These are phyloP conservation scores for Trichonephila clavata DNA, from an alignment of 1,140 invertebrate species.

Conservation along the genomic window DNA sequence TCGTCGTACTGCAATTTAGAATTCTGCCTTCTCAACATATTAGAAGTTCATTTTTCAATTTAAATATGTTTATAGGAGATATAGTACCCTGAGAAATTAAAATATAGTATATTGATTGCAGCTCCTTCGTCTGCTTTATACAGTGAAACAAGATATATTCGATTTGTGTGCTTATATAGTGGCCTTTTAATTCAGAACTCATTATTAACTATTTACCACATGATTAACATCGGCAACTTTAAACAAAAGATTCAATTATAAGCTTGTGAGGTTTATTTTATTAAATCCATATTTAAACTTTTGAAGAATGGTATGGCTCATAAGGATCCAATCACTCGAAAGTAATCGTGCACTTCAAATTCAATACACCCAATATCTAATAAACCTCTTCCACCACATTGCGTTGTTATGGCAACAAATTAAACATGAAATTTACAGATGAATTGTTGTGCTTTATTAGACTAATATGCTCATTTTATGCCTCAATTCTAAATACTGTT, in stretches of 20 bases:
- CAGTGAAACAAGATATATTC: too few relatives aligned
- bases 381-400: slow-evolving; percentile 11
- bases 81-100: too few relatives aligned
- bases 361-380: slow-evolving; percentile 24
- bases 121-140: too few relatives aligned
- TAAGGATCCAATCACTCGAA: not conserved
- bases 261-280: not conserved
- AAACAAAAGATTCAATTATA: not conserved
- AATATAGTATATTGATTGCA: too few relatives aligned
- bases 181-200: too few relatives aligned
- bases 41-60: too few relatives aligned
- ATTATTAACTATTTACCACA: too few relatives aligned
- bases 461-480: not conserved
- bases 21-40: too few relatives aligned
- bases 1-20: too few relatives aligned
- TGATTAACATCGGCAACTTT: too few relatives aligned
- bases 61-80: too few relatives aligned
- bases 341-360: not conserved
- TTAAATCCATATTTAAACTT: not conserved
- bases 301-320: slow-evolving; percentile 3
- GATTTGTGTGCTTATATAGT: too few relatives aligned
- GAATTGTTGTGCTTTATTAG: not conserved
- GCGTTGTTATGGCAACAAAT: slow-evolving; percentile 9
- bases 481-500: not conserved
- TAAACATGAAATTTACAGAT: not conserved